Conservation (phyloP, 2,888 invertebrate genomes). For the Drosophila phalerata region DNA sequence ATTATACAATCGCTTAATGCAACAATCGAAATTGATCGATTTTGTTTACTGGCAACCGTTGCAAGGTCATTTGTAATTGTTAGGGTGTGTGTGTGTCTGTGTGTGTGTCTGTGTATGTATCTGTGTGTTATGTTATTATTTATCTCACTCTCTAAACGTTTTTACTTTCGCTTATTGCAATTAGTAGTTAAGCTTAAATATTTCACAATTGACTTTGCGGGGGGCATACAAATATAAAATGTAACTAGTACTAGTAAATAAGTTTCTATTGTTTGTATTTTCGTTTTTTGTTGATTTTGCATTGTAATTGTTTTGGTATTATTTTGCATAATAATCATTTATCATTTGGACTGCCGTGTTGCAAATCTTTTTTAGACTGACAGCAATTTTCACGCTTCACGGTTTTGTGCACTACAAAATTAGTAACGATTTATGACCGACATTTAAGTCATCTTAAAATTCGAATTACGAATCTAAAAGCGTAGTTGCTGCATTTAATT, state of each 20-base stretch:
- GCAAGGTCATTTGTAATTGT: constrained; percentile 60
- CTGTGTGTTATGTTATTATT: constrained; percentile 20
- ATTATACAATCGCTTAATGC: constrained; percentile 53
- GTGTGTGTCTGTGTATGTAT: neutral
- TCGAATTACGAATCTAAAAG: neutral
- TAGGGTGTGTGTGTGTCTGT: neutral
- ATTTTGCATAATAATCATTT: constrained; percentile 36
- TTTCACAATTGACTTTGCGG: constrained; percentile 38
- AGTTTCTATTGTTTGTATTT: neutral
- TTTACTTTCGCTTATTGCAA: constrained; percentile 75
- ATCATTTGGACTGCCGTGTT: constrained; percentile 12
- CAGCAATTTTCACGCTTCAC: constrained; percentile 43
- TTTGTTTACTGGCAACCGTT: constrained; percentile 40
- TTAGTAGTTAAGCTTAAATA: constrained; percentile 46
- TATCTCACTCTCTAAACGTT: constrained; percentile 75
- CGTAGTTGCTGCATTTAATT: neutral
- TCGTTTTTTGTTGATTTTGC: constrained; percentile 4
- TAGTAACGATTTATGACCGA: constrained; percentile 32
- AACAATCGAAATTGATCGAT: constrained; percentile 61
- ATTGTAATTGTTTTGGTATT: constrained; percentile 23
- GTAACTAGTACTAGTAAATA: neutral
- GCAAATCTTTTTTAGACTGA: constrained; percentile 18
- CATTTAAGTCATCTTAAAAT: constrained; percentile 5
- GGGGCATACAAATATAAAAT: constrained; percentile 7
- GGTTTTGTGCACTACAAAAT: constrained; percentile 23